Percentiles rank a stretch among this genome's conserved stretches.
phyloP scores from a whole-genome alignment of 2,888 invertebrate species.

The Andrena chrysosceles region DNA sequence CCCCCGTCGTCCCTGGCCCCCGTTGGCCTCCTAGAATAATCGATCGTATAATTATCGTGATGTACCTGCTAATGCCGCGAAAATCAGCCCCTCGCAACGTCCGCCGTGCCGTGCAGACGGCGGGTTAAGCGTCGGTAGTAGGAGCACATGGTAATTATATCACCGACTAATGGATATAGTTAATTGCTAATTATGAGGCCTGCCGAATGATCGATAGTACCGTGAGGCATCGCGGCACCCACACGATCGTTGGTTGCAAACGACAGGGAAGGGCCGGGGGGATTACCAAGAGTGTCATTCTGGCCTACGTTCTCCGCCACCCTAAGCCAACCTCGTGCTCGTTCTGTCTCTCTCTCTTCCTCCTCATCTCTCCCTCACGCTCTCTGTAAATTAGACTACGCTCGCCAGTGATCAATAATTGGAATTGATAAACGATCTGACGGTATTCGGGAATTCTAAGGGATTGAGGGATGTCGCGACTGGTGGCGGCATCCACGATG shows the following conservation, averaged over 20 bases:
- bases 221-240: conserved; percentile 78
- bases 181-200: conserved; percentile 85
- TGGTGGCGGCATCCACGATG: background rate
- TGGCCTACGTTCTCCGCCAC: conserved; percentile 66
- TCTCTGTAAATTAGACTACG: conserved; percentile 70
- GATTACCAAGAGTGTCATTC: conserved; percentile 82
- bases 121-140: conserved; percentile 78
- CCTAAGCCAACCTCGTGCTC: conserved; percentile 57
- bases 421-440: conserved; percentile 75
- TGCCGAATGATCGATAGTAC: conserved; percentile 84
- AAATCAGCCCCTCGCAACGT: conserved; percentile 75
- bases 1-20: conserved; percentile 34
- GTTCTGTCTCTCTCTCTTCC: conserved; percentile 36
- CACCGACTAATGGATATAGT: conserved; percentile 85
- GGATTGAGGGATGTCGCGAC: conserved; percentile 5
- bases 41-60: conserved; percentile 82
- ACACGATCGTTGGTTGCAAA: conserved; percentile 69
- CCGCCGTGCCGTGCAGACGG: conserved; percentile 74
- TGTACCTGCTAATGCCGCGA: conserved; percentile 80
- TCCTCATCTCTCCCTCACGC: background rate
- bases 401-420: conserved; percentile 79
- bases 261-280: conserved; percentile 64
- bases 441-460: conserved; percentile 16
- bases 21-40: conserved; percentile 76
- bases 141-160: conserved; percentile 84